These are phyloP conservation scores for Kudoa iwatai DNA, from an alignment of 30 jellyfish, hydroid and myxozoan genomes.

Conservation along the genomic window DNA sequence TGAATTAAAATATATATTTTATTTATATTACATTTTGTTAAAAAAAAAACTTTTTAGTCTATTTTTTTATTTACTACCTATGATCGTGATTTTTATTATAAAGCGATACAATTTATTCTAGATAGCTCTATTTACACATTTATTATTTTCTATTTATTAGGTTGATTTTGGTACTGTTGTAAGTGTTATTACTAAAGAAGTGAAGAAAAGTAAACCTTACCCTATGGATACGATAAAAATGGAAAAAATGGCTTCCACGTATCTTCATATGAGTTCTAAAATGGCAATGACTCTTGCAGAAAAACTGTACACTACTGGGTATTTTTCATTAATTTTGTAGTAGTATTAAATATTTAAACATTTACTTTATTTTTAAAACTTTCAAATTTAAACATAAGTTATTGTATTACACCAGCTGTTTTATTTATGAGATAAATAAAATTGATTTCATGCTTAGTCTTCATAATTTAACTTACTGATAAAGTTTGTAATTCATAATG, in stretches of 20 bases:
- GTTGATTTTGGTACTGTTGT: conserved; percentile 38
- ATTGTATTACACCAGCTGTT: too few species aligned
- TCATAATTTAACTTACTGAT: too few species aligned
- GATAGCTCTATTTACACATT: not conserved
- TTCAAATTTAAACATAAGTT: too few species aligned
- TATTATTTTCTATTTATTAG: conserved; percentile 1
- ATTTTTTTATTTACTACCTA: not conserved
- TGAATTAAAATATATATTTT: too few species aligned
- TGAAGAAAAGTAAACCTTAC: conserved; percentile 70
- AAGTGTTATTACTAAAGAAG: conserved; percentile 35
- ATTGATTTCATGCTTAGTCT: too few species aligned
- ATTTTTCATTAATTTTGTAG: not conserved
- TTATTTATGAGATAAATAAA: too few species aligned
- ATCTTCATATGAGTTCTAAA: conserved; percentile 38
- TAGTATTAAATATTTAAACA: too few species aligned
- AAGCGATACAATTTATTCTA: not conserved
- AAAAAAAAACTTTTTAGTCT: too few species aligned
- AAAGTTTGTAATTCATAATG: too few species aligned
- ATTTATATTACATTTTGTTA: too few species aligned
- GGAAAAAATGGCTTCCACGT: conserved; percentile 46
- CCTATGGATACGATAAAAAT: conserved; percentile 90
- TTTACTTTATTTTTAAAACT: too few species aligned
- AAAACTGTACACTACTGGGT: conserved; percentile 72
- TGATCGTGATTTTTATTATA: not conserved
- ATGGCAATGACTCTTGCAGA: conserved; percentile 83